A percentile compares a stretch with the other conserved stretches of the same genome.
These are phyloP conservation scores for Ceratosolen fusciceps DNA, from an alignment of 1,140 invertebrate species.

Conservation along the genomic window DNA sequence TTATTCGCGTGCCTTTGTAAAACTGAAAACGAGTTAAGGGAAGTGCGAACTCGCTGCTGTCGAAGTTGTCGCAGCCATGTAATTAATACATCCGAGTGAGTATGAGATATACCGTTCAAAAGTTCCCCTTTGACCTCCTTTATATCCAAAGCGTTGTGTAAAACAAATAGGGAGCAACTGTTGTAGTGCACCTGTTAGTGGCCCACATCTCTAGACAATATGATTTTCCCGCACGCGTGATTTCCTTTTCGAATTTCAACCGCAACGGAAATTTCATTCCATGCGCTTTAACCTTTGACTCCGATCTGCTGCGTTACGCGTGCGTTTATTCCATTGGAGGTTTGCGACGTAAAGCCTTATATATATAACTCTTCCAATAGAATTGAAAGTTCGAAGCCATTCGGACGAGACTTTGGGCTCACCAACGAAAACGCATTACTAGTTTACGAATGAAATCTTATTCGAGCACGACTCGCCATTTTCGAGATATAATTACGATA, in stretches of 20 bases:
- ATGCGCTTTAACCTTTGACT: slow-evolving; percentile 7
- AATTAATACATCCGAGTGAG: background rate
- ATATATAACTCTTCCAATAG: background rate
- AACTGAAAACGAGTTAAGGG: background rate
- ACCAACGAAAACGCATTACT: too few species aligned
- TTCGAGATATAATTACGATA: too few species aligned
- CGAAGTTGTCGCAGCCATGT: background rate
- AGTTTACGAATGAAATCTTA: background rate
- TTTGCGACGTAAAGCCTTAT: background rate
- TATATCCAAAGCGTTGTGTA: slow-evolving; percentile 7
- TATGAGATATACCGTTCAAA: background rate
- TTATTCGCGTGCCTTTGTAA: background rate
- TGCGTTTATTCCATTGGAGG: background rate
- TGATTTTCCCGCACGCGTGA: background rate
- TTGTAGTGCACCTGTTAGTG: background rate
- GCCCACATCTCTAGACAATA: slow-evolving; percentile 23
- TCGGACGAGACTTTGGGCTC: too few species aligned
- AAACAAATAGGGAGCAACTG: background rate
- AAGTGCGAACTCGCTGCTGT: background rate
- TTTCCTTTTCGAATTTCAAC: background rate
- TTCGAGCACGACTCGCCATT: background rate
- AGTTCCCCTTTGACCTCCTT: background rate
- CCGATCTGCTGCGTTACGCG: background rate
- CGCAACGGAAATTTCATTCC: slow-evolving; percentile 34
- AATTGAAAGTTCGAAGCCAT: background rate